Base-by-base conservation (phyloP, 30 jellyfish, hydroid and myxozoan genomes). In the Haliclystus octoradiatus region DNA sequence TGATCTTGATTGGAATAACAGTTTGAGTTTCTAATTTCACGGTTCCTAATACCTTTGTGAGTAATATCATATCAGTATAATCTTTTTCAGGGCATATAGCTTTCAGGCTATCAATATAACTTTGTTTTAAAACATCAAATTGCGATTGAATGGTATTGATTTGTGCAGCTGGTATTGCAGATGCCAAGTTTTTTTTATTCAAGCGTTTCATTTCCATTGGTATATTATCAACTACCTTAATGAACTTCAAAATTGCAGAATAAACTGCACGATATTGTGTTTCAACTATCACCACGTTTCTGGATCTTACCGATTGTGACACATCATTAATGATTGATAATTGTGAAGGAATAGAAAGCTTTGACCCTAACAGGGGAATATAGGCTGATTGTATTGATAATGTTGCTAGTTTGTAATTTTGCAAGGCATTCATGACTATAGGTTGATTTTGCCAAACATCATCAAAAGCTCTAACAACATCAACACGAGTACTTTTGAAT, bases 401-500 rank as follows among this genome's bases (percentile, higher is more conserved):
- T 9, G 14, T 40, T 19, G 57, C 57, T 19, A 9, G 57, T 40
- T 40, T 40, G 57, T 40, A 40, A 19, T 19, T 40, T 9, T 19
- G 14, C 57, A 40, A 40, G 57, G 57, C 49, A 26, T 67, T 74
- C 28, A 51, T 32, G 32, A 64, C 52, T 26, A 62, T 70, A 0
- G 94, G 97, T 34, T 77, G 50, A 30, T 30, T 32, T 50, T 65
- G 80, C 12, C 75, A 23, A 2, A 76, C 94, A 3, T 63, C 73
- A 0, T 63, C 52, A 28, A 80, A 49, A 2, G 80, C 89, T 33
- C 3, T 34, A 0, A 88, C 25, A 1, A 80, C 67, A 26, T 76
- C 69, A 26, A 52, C 62, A 50, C 97, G 71, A 29, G 75, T 35
- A 24, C 62, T 61, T 62, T 80, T 81, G 80, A 86, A 74, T 72